phyloP scores from a whole-genome alignment of 2,797 vertebrate species.

The Peromyscus melanophrys region DNA sequence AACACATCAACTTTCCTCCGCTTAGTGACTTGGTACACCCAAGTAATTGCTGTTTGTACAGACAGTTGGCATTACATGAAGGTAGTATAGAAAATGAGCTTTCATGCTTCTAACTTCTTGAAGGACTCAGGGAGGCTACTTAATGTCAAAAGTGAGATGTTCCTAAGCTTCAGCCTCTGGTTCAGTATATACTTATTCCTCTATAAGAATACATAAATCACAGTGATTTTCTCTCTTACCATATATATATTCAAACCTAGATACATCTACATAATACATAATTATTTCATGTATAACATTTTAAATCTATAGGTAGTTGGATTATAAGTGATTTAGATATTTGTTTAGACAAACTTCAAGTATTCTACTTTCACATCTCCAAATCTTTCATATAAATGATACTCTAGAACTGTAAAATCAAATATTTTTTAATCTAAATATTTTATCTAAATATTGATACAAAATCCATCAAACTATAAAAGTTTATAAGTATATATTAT shows the following conservation, averaged over 20 bases:
- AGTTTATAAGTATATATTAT: too few relatives aligned
- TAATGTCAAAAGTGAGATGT: neutral
- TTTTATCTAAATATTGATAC: neutral
- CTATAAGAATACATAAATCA: neutral
- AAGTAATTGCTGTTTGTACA: neutral
- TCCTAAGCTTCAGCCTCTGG: neutral
- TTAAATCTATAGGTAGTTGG: neutral
- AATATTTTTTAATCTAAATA: neutral
- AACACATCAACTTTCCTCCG: neutral
- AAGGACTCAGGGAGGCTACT: neutral
- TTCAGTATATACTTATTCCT: neutral
- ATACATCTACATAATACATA: neutral
- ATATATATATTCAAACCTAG: neutral
- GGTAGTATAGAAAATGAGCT: neutral
- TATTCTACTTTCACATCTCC: neutral
- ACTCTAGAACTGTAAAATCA: neutral
- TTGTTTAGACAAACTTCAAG: neutral
- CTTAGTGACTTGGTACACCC: neutral
- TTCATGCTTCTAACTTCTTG: neutral
- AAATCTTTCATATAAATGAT: neutral
- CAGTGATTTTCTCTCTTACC: neutral
- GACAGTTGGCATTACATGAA: rapidly evolving
- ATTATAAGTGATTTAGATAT: neutral
- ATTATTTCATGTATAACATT: neutral
- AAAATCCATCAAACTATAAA: neutral